phyloP scores from a whole-genome alignment of 2,888 invertebrate genomes.

The Luperina nickerlii region DNA sequence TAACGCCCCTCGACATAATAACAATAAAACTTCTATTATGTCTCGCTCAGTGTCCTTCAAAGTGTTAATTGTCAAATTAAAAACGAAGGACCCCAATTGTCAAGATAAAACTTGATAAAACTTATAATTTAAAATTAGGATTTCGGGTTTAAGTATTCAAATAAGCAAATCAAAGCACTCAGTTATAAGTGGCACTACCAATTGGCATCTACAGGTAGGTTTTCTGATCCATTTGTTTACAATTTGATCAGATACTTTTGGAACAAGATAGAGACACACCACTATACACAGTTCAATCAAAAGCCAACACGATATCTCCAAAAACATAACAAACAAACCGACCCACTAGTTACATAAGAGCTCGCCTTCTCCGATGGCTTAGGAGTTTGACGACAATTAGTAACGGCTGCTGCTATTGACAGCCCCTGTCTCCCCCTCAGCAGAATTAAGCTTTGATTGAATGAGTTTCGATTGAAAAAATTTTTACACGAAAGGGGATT shows the following conservation, averaged over 20 bases:
- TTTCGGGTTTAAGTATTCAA: background rate
- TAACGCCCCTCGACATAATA: too few relatives aligned
- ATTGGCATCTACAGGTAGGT: background rate
- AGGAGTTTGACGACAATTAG: constrained; percentile 68
- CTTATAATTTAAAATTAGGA: background rate
- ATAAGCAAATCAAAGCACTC: background rate
- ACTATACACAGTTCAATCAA: background rate
- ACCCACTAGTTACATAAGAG: constrained; percentile 36
- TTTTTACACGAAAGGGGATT: constrained; percentile 54
- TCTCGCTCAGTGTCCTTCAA: too few relatives aligned
- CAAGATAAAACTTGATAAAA: background rate
- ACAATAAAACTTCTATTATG: too few relatives aligned
- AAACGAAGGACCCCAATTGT: background rate
- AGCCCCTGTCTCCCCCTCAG: constrained; percentile 66
- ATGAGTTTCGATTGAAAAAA: constrained; percentile 74
- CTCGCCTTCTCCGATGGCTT: constrained; percentile 49
- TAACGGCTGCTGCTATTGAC: constrained; percentile 68
- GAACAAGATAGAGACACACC: background rate
- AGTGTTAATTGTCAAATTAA: background rate
- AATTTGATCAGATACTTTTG: background rate
- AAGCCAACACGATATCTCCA: background rate
- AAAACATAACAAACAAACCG: constrained; percentile 23
- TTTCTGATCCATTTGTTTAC: background rate
- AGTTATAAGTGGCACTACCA: background rate
- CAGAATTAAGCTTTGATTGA: constrained; percentile 68